Evolutionary conservation across 1,140 invertebrate species (phyloP).

Genomic region (Cydia fagiglandana): DNA sequence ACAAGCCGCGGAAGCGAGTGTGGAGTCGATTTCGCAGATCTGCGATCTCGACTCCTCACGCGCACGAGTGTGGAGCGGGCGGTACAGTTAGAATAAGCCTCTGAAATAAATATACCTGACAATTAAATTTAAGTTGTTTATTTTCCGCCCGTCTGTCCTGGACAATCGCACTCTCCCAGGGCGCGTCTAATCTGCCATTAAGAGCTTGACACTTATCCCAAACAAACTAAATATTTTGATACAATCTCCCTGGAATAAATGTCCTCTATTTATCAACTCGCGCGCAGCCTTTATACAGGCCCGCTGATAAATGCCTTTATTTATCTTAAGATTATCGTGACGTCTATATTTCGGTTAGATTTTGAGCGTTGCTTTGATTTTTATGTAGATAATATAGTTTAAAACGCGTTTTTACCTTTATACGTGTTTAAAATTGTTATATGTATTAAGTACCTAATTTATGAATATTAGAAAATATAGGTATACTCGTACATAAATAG

Average conservation of each 20-base stretch:
- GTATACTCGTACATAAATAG: too few species aligned
- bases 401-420: too few species aligned
- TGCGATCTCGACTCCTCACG: too few species aligned
- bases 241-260: constrained; percentile 70
- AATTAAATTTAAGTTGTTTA: background rate
- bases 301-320: constrained; percentile 61
- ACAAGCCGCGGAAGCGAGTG: too few species aligned
- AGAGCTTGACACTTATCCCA: constrained; percentile 65
- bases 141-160: constrained; percentile 38
- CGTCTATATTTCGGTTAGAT: constrained; percentile 59
- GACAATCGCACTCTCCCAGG: constrained; percentile 45
- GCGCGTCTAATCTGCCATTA: constrained; percentile 53
- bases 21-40: too few species aligned
- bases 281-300: constrained; percentile 44
- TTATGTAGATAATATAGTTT: constrained; percentile 3
- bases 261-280: constrained; percentile 70
- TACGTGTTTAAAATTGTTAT: too few species aligned
- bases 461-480: too few species aligned
- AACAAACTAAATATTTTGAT: constrained; percentile 74
- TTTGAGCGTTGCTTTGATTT: constrained; percentile 44
- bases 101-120: background rate
- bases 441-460: too few species aligned
- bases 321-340: constrained; percentile 65
- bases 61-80: too few species aligned
- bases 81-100: too few species aligned